A percentile compares a stretch with the other conserved stretches of the same genome.
These are phyloP conservation scores for Odocoileus virginianus DNA, from an alignment of 2,113 vertebrate genomes.

Conservation along the genomic window DNA sequence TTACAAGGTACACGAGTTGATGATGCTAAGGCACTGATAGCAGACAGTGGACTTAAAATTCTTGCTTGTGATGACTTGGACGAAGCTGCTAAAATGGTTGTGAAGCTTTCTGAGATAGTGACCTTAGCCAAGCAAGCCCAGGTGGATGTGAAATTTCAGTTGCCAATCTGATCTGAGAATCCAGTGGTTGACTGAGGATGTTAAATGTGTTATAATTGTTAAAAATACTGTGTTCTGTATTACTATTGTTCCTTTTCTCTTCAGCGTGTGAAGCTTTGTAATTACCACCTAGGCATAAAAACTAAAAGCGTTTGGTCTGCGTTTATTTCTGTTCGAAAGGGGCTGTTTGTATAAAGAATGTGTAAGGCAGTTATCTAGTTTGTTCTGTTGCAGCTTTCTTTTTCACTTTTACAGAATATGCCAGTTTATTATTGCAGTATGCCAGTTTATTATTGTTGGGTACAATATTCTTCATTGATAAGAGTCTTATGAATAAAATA, in stretches of 20 bases:
- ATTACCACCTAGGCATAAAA: slow-evolving; percentile 62
- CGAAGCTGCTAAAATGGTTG: slow-evolving; percentile 99
- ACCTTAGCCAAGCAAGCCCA: slow-evolving; percentile 95
- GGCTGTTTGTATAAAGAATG: slow-evolving; percentile 64
- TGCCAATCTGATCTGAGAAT: slow-evolving; percentile 88
- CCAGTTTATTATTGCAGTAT: slow-evolving; percentile 57
- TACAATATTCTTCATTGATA: slow-evolving; percentile 71
- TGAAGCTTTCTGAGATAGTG: slow-evolving; percentile 97
- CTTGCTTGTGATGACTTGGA: slow-evolving; percentile 98
- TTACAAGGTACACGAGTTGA: slow-evolving; percentile 98
- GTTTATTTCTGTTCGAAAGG: slow-evolving; percentile 68
- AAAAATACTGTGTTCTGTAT: slow-evolving; percentile 80
- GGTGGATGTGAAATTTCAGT: slow-evolving; percentile 97
- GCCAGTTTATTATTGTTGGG: slow-evolving; percentile 64
- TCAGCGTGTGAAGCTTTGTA: slow-evolving; percentile 67
- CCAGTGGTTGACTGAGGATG: slow-evolving; percentile 9
- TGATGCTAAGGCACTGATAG: slow-evolving; percentile 97
- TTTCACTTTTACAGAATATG: slow-evolving; percentile 73
- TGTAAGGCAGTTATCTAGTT: slow-evolving; percentile 60
- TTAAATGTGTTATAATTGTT: slow-evolving; percentile 62
- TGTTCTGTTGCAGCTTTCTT: slow-evolving; percentile 64
- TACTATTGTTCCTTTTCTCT: slow-evolving; percentile 65
- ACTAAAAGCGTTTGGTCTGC: slow-evolving; percentile 64
- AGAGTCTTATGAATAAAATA: slow-evolving; percentile 75
- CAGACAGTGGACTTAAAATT: slow-evolving; percentile 97